Percentiles rank a stretch among this genome's conserved stretches.
Conservation (phyloP, 2,797 vertebrate species). For the Typhlichthys eigenmanni region DNA sequence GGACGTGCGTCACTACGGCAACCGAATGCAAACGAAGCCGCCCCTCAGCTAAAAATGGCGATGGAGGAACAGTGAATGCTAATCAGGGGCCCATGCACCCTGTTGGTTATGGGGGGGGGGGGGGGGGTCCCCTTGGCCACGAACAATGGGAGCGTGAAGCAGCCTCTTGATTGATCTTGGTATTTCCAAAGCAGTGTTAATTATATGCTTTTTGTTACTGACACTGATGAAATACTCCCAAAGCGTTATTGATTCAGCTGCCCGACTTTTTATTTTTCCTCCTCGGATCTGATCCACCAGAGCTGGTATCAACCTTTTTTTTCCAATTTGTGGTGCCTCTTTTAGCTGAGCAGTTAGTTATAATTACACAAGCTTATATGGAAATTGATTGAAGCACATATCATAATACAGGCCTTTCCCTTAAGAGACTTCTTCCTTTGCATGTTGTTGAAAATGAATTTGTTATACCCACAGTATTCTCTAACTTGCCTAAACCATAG, state of each 20-base stretch:
- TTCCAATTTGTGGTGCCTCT: constrained; percentile 48
- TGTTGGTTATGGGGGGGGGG: constrained; percentile 30
- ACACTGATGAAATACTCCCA: constrained; percentile 65
- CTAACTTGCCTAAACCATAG: not conserved
- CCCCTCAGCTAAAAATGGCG: not conserved
- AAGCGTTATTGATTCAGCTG: constrained; percentile 60
- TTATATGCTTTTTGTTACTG: constrained; percentile 61
- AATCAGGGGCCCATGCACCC: constrained; percentile 1
- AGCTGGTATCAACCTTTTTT: constrained; percentile 59
- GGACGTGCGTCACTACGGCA: constrained; percentile 1
- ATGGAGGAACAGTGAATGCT: constrained; percentile 28
- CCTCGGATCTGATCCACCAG: constrained; percentile 45
- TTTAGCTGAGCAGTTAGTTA: constrained; percentile 64
- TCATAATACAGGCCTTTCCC: constrained; percentile 24
- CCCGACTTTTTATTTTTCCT: constrained; percentile 39
- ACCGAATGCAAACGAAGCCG: constrained; percentile 27
- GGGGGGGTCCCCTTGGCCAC: constrained; percentile 29
- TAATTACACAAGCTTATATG: constrained; percentile 58
- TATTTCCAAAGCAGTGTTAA: constrained; percentile 60
- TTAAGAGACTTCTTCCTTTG: not conserved
- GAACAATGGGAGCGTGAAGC: constrained; percentile 20
- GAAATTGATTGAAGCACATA: constrained; percentile 55
- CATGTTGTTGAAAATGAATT: no score
- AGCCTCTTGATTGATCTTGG: constrained; percentile 60
- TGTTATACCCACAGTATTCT: no score